Base-by-base conservation (phyloP, 2,888 invertebrate species). In the Caenorhabditis plicata region DNA sequence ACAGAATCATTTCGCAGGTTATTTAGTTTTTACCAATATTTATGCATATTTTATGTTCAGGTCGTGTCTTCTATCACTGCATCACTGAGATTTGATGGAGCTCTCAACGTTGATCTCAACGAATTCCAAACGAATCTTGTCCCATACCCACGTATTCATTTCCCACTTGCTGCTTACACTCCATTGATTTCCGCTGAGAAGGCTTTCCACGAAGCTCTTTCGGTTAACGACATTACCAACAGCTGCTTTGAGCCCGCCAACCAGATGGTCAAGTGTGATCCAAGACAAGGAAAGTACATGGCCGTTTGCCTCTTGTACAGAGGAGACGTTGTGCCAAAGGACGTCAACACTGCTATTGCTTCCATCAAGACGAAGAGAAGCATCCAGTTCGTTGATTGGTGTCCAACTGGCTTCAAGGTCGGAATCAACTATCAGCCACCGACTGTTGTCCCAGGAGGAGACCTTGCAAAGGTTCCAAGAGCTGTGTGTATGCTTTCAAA, bases 141-240 rank as follows among this genome's bases (percentile, higher is more conserved):
- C 45, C 92, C 92, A 0, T 93, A 90, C 82, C 92, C 92, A 0
- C 85, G 92, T 50, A 92, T 94, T 71, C 92, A 93, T 82, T 92
- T 90, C 82, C 91, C 91, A 1, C 81, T 91, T 40, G 83, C 62
- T 89, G 84, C 92, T 22, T 81, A 77, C 51, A 66, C 80, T 15
- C 80, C 80, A 15, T 61, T 81, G 35, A 68, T 68, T 58, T 73
- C 71, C 19, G 68, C 73, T 35, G 73, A 73, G 50, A 73, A 73
- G 60, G 73, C 74, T 15, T 75, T 73, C 53, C 76, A 75, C 57
- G 72, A 75, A 52, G 54, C 64, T 29, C 61, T 75, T 20, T 68
- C 67, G n/a, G 71, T 82, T 15, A 75, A 48, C 44, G 92, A 93
- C 83, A 92, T 93, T 83, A 94, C 93, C 90, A 92, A 82, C 90